Conservation (phyloP, 2,888 invertebrate genomes). For the Amblyjoppa proteus region DNA sequence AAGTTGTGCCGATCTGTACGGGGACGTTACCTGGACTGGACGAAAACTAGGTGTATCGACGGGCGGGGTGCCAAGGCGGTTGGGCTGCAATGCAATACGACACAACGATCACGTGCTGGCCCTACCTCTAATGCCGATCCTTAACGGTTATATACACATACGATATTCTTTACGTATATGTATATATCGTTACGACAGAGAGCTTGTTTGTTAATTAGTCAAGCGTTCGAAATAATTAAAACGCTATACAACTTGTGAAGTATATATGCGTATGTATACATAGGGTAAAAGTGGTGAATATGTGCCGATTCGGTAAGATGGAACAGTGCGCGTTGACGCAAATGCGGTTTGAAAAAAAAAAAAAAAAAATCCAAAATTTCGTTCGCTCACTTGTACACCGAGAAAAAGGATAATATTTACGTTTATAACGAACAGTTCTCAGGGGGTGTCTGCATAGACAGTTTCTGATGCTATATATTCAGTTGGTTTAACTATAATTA, state of each 20-base stretch:
- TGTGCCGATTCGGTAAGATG: too few relatives aligned
- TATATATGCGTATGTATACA: too few relatives aligned
- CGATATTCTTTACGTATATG: neutral
- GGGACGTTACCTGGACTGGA: conserved; percentile 83
- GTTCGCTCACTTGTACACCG: too few relatives aligned
- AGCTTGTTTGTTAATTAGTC: conserved; percentile 82
- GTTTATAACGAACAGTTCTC: too few relatives aligned
- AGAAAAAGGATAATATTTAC: too few relatives aligned
- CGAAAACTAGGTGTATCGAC: conserved; percentile 82
- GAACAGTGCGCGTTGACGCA: too few relatives aligned
- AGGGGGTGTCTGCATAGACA: too few relatives aligned
- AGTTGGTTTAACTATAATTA: too few relatives aligned
- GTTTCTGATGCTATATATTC: too few relatives aligned
- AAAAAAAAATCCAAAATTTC: too few relatives aligned
- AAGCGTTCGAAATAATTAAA: conserved; percentile 81
- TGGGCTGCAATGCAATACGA: conserved; percentile 82
- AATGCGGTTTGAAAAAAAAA: too few relatives aligned
- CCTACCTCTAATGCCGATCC: conserved; percentile 51
- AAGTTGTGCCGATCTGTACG: conserved; percentile 73
- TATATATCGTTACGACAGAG: conserved; percentile 63
- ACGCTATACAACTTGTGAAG: conserved; percentile 67
- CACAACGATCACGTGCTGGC: conserved; percentile 80
- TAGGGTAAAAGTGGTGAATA: too few relatives aligned
- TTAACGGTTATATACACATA: conserved; percentile 30
- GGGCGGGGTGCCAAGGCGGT: conserved; percentile 83